Evolutionary conservation across 2,888 invertebrate genomes (phyloP).

Genomic region (Aquatica leii): DNA sequence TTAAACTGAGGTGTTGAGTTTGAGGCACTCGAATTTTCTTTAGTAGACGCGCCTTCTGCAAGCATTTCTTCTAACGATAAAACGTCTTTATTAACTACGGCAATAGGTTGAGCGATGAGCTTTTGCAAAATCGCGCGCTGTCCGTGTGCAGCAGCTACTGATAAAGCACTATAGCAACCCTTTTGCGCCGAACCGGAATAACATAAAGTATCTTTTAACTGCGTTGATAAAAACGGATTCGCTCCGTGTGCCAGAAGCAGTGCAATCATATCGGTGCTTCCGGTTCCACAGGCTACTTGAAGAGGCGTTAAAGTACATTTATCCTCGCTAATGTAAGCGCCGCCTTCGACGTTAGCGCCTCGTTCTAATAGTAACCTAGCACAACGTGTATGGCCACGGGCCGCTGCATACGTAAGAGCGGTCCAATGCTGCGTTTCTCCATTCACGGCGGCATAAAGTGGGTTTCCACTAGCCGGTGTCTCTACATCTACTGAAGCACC

Average conservation of each 20-base stretch:
- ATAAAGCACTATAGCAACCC: slow-evolving; percentile 88
- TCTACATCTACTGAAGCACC: slow-evolving; percentile 86
- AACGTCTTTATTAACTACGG: slow-evolving; percentile 73
- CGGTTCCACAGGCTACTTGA: slow-evolving; percentile 85
- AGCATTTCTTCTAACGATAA: slow-evolving; percentile 89
- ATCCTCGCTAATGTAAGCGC: slow-evolving; percentile 82
- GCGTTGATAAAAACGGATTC: slow-evolving; percentile 86
- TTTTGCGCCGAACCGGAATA: slow-evolving; percentile 87
- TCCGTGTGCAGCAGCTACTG: slow-evolving; percentile 89
- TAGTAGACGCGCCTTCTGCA: slow-evolving; percentile 75
- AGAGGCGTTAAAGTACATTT: slow-evolving; percentile 88
- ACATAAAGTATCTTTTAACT: slow-evolving; percentile 83
- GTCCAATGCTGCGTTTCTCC: slow-evolving; percentile 86
- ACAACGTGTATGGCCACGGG: slow-evolving; percentile 65
- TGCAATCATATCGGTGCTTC: slow-evolving; percentile 81
- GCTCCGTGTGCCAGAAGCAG: slow-evolving; percentile 84
- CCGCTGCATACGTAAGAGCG: slow-evolving; percentile 83
- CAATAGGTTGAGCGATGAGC: slow-evolving; percentile 75
- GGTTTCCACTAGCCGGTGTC: slow-evolving; percentile 67
- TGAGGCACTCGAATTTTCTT: slow-evolving; percentile 45
- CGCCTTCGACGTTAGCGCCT: slow-evolving; percentile 87
- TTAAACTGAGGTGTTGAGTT: slow-evolving; percentile 67
- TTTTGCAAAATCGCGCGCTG: slow-evolving; percentile 82
- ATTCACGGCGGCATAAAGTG: slow-evolving; percentile 65
- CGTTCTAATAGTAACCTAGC: slow-evolving; percentile 75